Evolutionary conservation across 2,797 vertebrate species (phyloP), one percentile per base, ranked within the genome.

Genomic region (Tokudaia muenninki): DNA sequence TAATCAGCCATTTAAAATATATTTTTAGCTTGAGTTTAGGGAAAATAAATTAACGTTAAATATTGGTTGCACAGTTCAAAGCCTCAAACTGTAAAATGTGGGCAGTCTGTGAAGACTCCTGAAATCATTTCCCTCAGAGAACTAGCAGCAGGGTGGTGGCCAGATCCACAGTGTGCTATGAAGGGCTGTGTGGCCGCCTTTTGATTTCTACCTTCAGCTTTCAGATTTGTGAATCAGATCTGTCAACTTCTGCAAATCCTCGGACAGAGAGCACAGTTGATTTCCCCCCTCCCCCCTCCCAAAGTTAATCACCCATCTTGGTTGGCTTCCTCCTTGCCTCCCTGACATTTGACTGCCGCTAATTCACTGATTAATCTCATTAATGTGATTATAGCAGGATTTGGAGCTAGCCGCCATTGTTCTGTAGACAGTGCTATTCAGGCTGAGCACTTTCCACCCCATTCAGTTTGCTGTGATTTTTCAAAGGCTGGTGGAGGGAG

Each of bases 301-400:
- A 98, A 98, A 99, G 99, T 99, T 99, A 99, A 99, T 99, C 99
- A 98, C 98, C 96, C 95, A 98, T 98, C 98, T 98, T 98, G 98
- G 98, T 98, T 98, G 98, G 98, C 98, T 98, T 98, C 98, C 98
- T 98, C 97, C 98, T 98, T 83, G 95, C 98, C 98, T 99, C 98
- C 98, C 98, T 99, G 99, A 99, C 99, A 98, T 99, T 98, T 99
- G 98, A 98, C 99, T 98, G 98, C 98, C 98, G 98, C 98, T 99
- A 99, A 99, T 99, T 99, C 99, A 97, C 99, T 99, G 99, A 99
- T 99, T 99, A 99, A 99, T 99, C 99, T 99, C 99, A 99, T 99
- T 99, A 99, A 98, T 97, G 99, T 99, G 99, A 99, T 99, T 99
- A 99, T 97, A 97, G 98, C 93, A 92, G 99, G 99, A 99, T 99